Evolutionary conservation across 2,113 vertebrate genomes (phyloP).

Genomic region (Typhlomys cinereus): DNA sequence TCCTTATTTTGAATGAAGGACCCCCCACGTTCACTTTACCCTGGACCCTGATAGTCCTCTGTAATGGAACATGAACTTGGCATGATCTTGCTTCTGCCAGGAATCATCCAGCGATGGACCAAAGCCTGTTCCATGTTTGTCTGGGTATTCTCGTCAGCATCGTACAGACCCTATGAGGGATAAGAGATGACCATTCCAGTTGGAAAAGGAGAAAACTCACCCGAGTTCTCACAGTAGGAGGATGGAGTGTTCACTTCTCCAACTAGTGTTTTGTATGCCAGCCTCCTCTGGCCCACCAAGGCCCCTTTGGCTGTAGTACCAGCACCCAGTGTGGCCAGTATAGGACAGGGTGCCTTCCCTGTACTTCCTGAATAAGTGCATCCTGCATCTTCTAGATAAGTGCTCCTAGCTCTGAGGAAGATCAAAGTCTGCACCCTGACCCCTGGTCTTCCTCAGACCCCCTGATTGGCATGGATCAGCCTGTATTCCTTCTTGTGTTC

Average conservation of each 20-base stretch:
- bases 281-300: background rate
- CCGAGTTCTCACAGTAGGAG: background rate
- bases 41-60: background rate
- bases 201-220: background rate
- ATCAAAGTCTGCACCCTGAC: background rate
- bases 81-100: background rate
- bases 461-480: background rate
- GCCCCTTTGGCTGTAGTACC: background rate
- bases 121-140: background rate
- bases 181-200: background rate
- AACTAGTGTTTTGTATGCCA: fast-evolving
- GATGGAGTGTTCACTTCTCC: background rate
- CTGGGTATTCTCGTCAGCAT: background rate
- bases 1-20: background rate
- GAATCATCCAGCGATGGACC: background rate
- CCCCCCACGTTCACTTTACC: background rate
- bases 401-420: background rate
- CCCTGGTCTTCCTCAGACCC: background rate
- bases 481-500: background rate
- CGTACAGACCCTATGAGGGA: background rate
- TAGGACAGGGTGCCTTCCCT: background rate
- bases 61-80: background rate
- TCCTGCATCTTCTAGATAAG: background rate
- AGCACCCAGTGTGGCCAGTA: background rate
- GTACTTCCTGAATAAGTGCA: no score